Base-by-base conservation (phyloP, 1,140 invertebrate species). In the Papilio dardanus region DNA sequence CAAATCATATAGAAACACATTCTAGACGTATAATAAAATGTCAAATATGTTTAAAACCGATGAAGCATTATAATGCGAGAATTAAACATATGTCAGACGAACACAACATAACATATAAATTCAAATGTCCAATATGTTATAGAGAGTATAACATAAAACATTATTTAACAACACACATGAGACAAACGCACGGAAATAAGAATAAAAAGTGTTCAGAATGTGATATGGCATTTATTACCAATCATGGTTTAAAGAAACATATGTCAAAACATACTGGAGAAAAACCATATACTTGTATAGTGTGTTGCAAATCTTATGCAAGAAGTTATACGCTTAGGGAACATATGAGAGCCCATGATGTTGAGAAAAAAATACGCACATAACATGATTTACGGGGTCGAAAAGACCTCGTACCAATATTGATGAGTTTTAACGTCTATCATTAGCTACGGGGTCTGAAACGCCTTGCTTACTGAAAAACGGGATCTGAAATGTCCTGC, bases 61-160 rank as follows among this genome's bases (percentile, higher is more conserved):
- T 92, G 89, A 92, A 92, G 77, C 89, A 92, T 80, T 93, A 93
- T 69, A 91, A 91, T 54, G 89, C 91, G 33, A 79, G 91, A 37
- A 84, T 92, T 3, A 91, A 91, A 77, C 91, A 92, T 66, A 92
- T 92, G 91, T 92, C 90, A 0, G 88, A 88, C 71, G 85, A 80
- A 0, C 91, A 92, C 40, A 84, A 88, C 21, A 88, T 92, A 8
- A 92, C 88, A 0, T 85, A 92, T 73, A 89, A 83, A 40, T 92
- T 92, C 50, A 85, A 84, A 83, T 92, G 91, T 74, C 85, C 83
- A 0, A 83, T 90, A 31, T 92, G 88, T 54, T 67, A 75, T 7
- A 74, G 86, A 16, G 89, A 88, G 28, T 92, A 90, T 62, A 91
- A 90, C 74, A 86, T 92, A 54, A 92, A 92, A 58, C 91, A 91